Evolutionary conservation across 2,113 vertebrate species (phyloP).

Genomic region (Polypterus bichir): DNA sequence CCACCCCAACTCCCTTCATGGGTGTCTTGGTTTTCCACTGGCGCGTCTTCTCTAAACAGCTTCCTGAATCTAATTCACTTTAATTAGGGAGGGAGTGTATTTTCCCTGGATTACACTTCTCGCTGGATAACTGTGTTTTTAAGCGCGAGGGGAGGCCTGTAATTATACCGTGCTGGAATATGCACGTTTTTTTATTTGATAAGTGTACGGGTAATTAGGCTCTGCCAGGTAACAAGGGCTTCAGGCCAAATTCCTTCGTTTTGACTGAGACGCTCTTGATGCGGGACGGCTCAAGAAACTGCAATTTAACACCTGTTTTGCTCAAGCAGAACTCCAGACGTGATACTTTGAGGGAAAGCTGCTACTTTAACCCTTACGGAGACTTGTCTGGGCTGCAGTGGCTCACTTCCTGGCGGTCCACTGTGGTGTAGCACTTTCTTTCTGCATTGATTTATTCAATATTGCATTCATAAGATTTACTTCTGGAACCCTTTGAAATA

Average conservation of each 20-base stretch:
- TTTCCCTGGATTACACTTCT: background rate
- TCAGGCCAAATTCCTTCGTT: slow-evolving; percentile 4
- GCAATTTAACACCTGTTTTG: slow-evolving; percentile 1
- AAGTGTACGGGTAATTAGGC: slow-evolving; percentile 1
- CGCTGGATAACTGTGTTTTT: background rate
- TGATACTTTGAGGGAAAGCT: too few relatives aligned
- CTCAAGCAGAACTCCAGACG: background rate
- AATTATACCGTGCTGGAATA: slow-evolving; percentile 1
- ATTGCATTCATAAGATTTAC: too few relatives aligned
- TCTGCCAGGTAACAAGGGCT: background rate
- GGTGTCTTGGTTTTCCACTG: too few relatives aligned
- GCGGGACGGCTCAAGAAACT: background rate
- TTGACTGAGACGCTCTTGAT: background rate
- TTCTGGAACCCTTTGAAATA: too few relatives aligned
- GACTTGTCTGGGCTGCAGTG: too few relatives aligned
- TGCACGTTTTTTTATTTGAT: slow-evolving; percentile 1
- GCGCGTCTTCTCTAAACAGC: too few relatives aligned
- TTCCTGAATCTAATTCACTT: background rate
- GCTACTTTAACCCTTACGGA: too few relatives aligned
- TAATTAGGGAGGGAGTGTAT: slow-evolving; percentile 1
- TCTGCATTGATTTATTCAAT: too few relatives aligned
- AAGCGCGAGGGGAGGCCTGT: background rate
- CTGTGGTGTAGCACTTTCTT: too few relatives aligned
- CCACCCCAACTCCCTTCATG: too few relatives aligned
- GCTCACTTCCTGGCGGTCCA: too few relatives aligned